Evolutionary conservation across 2,797 vertebrate genomes (phyloP).

Genomic region (Dromococcyx pavoninus): DNA sequence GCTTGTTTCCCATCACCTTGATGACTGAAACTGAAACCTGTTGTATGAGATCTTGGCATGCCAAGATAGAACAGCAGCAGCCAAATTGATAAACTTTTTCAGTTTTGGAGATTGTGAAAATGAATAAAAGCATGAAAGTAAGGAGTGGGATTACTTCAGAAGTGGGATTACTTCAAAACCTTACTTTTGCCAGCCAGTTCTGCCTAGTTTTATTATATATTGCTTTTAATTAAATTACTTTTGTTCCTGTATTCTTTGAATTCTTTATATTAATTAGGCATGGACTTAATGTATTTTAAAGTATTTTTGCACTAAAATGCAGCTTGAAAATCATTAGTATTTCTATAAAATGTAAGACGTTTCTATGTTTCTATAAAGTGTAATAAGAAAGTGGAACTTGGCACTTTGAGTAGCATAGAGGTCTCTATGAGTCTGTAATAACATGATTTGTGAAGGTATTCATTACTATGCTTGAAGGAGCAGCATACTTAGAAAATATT

Average conservation of each 20-base stretch:
- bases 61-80: background rate
- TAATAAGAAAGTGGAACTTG: background rate
- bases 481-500: background rate
- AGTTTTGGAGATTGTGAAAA: background rate
- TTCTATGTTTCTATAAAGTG: too few relatives aligned
- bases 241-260: background rate
- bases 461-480: background rate
- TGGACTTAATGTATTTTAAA: background rate
- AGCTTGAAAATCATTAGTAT: background rate
- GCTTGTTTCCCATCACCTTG: background rate
- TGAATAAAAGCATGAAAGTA: background rate
- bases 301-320: background rate
- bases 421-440: background rate
- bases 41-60: background rate
- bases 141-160: background rate
- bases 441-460: background rate
- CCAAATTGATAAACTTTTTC: background rate
- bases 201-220: background rate
- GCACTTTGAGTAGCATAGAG: rapidly evolving
- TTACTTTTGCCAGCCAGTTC: background rate
- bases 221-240: background rate
- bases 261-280: background rate
- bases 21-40: background rate
- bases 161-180: background rate
- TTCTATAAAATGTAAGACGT: background rate